Base-by-base conservation (phyloP, 2,888 invertebrate species). In the Cacoxenus indagator region DNA sequence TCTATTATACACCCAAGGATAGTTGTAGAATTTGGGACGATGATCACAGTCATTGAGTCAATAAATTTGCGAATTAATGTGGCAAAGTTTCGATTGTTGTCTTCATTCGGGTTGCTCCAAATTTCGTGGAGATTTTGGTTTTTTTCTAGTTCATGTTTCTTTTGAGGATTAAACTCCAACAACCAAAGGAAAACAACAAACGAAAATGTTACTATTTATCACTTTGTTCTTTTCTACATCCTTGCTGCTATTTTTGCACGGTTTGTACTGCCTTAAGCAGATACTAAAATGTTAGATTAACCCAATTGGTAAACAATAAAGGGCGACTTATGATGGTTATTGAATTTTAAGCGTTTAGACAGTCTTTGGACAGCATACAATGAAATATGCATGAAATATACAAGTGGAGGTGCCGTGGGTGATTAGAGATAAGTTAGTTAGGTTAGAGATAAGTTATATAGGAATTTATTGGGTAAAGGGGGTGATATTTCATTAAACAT, bases 11-110 rank as follows among this genome's bases (percentile, higher is more conserved):
- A 9, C 31, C 9, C 9, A 9, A 8, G 17, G 66, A 1, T 65
- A 37, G 26, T 43, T 26, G 37, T 8, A 8, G 37, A 37, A 1
- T 11, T 37, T 8, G 51, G 51, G 8, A 22, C 51, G 51, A 22
- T 22, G 22, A 17, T 9, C 17, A 22, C 22, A 51, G 51, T 22
- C 51, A 43, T 5, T 43, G 43, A 48, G 81, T 83, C 81, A 83
- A 81, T 81, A 81, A 81, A 81, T 78, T 81, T 82, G 75, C 84
- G 84, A 83, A 81, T 81, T 81, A 82, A 81, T 81, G 82, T 83
- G 83, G 68, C 84, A 82, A 81, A 83, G 82, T 83, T 81, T 83
- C 80, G 82, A 83, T 83, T 82, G 78, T 70, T 75, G 73, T 79
- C 73, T 71, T 68, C 68, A 27, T 65, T 29, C 22, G n/a, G 9